Conservation (phyloP, 2,113 vertebrate genomes). For the Hydropotes inermis region DNA sequence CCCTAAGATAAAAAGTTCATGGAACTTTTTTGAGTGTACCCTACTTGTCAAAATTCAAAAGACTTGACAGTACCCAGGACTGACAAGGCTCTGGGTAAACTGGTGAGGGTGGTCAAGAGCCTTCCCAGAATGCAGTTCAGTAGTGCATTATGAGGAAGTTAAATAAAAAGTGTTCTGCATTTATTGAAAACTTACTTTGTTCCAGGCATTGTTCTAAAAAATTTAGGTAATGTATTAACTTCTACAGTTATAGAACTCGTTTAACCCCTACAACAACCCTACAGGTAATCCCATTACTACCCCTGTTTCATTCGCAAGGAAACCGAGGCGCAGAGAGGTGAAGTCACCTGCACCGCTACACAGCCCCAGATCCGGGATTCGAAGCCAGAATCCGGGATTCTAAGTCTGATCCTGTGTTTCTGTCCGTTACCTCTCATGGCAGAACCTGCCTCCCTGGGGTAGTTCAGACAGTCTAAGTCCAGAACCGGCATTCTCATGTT, state of each 20-base stretch:
- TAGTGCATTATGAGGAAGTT: background rate
- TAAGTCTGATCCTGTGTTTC: background rate
- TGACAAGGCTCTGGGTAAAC: background rate
- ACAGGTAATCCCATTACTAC: rapidly evolving
- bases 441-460: background rate
- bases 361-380: background rate
- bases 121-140: background rate
- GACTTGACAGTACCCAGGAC: background rate
- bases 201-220: background rate
- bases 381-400: background rate
- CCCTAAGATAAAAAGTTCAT: background rate
- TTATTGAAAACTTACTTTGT: background rate
- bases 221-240: background rate
- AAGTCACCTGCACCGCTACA: background rate
- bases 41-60: background rate
- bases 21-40: background rate
- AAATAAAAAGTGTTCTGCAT: background rate
- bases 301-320: background rate
- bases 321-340: background rate
- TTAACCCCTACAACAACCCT: background rate
- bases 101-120: background rate
- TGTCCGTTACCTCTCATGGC: background rate
- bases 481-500: background rate
- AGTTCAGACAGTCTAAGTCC: background rate
- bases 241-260: background rate